phyloP scores from a whole-genome alignment of 2,888 invertebrate genomes.

The Hyposoter dolosus region DNA sequence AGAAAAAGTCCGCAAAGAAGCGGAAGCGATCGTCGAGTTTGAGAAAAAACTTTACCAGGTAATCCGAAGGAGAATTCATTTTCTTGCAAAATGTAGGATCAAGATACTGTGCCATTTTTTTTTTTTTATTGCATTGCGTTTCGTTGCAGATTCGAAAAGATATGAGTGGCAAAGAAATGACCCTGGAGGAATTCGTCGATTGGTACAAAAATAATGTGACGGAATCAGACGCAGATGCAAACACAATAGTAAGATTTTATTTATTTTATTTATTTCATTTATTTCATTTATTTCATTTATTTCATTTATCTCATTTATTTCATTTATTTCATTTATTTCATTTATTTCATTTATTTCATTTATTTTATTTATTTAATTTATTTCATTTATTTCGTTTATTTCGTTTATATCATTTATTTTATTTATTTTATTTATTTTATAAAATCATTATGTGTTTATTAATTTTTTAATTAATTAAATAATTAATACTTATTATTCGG shows the following conservation, averaged over 20 bases:
- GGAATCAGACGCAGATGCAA: constrained; percentile 25
- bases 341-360: too few species aligned
- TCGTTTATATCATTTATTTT: too few species aligned
- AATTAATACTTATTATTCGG: too few species aligned
- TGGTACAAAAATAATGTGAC: constrained; percentile 61
- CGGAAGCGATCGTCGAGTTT: constrained; percentile 72
- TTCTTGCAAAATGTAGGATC: neutral
- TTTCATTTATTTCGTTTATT: too few species aligned
- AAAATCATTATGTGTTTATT: too few species aligned
- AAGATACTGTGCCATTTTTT: neutral
- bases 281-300: too few species aligned
- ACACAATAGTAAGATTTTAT: constrained; percentile 55
- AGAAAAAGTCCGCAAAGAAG: constrained; percentile 67
- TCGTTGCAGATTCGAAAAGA: constrained; percentile 22
- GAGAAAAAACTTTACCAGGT: constrained; percentile 66
- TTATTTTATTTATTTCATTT: too few species aligned
- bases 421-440: too few species aligned
- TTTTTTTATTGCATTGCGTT: neutral
- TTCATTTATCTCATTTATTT: too few species aligned
- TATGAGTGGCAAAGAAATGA: neutral
- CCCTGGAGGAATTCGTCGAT: constrained; percentile 34
- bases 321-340: too few species aligned
- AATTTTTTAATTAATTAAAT: neutral
- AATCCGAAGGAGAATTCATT: neutral
- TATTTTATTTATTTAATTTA: too few species aligned